phyloP scores from a whole-genome alignment of 2,888 invertebrate species.

The Alsophila aescularia region DNA sequence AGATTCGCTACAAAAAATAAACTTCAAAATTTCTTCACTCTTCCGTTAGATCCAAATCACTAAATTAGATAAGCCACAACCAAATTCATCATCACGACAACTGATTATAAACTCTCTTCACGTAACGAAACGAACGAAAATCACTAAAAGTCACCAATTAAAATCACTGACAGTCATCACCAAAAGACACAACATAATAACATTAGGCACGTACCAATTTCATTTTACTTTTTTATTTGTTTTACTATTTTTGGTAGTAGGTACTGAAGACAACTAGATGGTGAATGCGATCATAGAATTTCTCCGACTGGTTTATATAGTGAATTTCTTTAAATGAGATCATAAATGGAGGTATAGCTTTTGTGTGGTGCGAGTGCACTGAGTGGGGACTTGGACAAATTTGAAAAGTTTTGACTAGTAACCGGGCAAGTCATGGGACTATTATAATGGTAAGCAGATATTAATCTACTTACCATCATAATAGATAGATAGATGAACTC shows the following conservation, averaged over 20 bases:
- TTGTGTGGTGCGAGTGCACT: slow-evolving; percentile 32
- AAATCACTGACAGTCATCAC: too few species aligned
- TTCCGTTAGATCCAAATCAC: background rate
- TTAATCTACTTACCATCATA: too few species aligned
- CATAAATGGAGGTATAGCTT: slow-evolving; percentile 39
- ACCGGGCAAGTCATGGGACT: background rate
- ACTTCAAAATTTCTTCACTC: background rate
- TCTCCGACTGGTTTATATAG: slow-evolving; percentile 69
- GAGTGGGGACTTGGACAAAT: slow-evolving; percentile 42
- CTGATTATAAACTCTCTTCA: slow-evolving; percentile 21
- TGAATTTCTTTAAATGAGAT: slow-evolving; percentile 53
- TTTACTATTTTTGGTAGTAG: slow-evolving; percentile 41
- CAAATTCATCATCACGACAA: slow-evolving; percentile 11
- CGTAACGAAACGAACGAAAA: slow-evolving; percentile 24
- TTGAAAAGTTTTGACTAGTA: background rate
- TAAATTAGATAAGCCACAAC: too few species aligned
- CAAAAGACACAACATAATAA: too few species aligned
- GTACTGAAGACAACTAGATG: slow-evolving; percentile 58
- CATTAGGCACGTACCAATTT: slow-evolving; percentile 75
- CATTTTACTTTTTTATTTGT: slow-evolving; percentile 54
- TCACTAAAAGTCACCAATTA: slow-evolving; percentile 2
- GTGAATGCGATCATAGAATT: slow-evolving; percentile 49
- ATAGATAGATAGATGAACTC: too few species aligned
- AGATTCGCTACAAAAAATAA: background rate
- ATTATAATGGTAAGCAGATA: too few species aligned